Base-by-base conservation (phyloP, 2,888 invertebrate genomes). In the Apotomis betuletana region DNA sequence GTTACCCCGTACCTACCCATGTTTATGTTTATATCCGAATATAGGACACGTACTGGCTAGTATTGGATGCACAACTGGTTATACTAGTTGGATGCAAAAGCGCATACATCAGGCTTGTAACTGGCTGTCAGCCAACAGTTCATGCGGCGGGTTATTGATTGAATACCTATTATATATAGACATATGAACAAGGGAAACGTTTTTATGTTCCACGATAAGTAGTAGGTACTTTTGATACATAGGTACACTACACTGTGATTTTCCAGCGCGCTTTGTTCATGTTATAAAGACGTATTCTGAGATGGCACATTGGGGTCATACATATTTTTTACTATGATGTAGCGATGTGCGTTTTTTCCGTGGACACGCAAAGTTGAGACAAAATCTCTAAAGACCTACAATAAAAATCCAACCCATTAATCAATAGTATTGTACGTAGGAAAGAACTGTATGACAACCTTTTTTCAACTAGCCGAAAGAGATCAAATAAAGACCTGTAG, bases 41-140 rank as follows among this genome's bases (percentile, higher is more conserved):
- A 27, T 8, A 44, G 8, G 13, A 27, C 5, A n/a, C n/a, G 57
- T 8, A 15, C n/a, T 27, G 54, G 4, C 44, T 49, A 69, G 59
- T 46, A 72, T 69, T 57, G 54, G 60, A 59, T 67, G 70, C 60
- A 38, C 61, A 57, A 67, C 49, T 60, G 27, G 52, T 57, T 64
- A 54, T 64, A 69, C 59, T n/a, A 44, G 55, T 52, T 68, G 60
- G 41, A 57, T 44, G 57, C 12, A 67, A 68, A 70, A 72, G 70
- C 68, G 58, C 74, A 74, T 67, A 70, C 68, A 70, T 72, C 70
- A 60, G 65, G 58, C 49, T 63, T 62, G 67, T 62, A 36, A 55
- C 70, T 75, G 75, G 75, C 75, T 62, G 70, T 61, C 44, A 55
- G 75, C 75, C 75, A 75, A 74, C 67, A 58, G 71, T 62, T 71